These are phyloP conservation scores for Ladona fulva DNA, from an alignment of 1,140 invertebrate genomes.

Conservation along the genomic window DNA sequence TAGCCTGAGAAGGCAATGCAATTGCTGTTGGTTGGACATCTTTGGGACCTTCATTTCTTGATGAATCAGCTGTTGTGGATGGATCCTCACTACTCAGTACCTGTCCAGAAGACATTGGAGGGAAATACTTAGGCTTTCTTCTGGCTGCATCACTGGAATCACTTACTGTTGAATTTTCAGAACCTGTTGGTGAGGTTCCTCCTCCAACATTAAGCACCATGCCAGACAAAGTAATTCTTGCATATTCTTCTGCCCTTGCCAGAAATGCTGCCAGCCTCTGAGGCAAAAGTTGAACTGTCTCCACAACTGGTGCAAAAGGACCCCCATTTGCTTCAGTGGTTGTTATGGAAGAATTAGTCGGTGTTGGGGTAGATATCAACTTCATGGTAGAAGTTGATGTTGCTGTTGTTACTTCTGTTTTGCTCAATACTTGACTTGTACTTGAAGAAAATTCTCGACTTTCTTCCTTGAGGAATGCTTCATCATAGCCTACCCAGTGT, in stretches of 20 bases:
- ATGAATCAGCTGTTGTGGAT: not conserved
- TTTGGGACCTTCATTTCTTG: too few relatives aligned
- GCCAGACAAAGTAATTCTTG: conserved; percentile 50
- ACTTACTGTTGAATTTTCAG: not conserved
- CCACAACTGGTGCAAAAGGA: conserved; percentile 26
- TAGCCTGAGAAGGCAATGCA: not conserved
- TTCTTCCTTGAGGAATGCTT: not conserved
- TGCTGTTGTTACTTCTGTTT: not conserved
- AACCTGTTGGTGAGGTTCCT: too few relatives aligned
- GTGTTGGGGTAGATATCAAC: not conserved
- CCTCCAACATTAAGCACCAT: not conserved
- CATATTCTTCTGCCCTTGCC: conserved; percentile 69
- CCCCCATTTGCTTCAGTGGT: not conserved
- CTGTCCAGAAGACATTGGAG: not conserved
- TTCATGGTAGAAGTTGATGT: not conserved
- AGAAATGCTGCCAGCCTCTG: conserved; percentile 64
- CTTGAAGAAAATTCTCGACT: too few relatives aligned
- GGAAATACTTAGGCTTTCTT: not conserved
- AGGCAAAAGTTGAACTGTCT: conserved; percentile 68
- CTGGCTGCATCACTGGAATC: not conserved
- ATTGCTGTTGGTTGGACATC: too few relatives aligned
- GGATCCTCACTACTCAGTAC: not conserved
- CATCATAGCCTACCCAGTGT: conserved; percentile 22
- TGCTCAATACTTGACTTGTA: not conserved
- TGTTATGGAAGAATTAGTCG: not conserved